Percentiles rank a stretch among this genome's conserved stretches.
Evolutionary conservation across 1,140 invertebrate species (phyloP).

Genomic region (Brachionus koreanus): DNA sequence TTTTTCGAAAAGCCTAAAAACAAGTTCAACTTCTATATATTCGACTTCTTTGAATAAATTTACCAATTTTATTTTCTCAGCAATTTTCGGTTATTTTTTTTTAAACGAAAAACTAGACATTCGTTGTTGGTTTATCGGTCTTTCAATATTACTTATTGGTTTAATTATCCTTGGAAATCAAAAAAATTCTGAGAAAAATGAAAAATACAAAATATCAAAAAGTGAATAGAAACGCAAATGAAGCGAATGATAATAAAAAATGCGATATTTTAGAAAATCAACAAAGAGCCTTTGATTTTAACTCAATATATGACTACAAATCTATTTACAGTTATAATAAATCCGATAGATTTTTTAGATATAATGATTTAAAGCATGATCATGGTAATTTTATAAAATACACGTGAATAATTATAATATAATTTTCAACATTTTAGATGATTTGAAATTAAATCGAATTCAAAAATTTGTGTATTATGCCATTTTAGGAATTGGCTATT

Average conservation of each 20-base stretch:
- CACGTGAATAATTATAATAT: background rate
- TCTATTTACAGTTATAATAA: conserved; percentile 27
- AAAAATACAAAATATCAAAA: background rate
- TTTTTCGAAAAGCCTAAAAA: conserved; percentile 14
- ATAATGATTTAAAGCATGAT: conserved; percentile 9
- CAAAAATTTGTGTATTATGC: conserved; percentile 13
- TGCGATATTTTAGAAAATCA: background rate
- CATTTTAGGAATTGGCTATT: background rate
- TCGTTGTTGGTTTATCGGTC: background rate
- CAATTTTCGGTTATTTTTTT: conserved; percentile 26
- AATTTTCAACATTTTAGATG: background rate
- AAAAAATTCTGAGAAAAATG: background rate
- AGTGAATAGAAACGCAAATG: conserved; percentile 25
- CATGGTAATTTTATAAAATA: background rate
- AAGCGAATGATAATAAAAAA: background rate
- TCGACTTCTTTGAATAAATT: conserved; percentile 38
- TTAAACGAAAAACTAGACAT: background rate
- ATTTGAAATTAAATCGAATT: background rate
- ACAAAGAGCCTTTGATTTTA: conserved; percentile 15
- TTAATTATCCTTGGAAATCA: background rate
- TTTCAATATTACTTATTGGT: background rate
- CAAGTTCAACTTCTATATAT: conserved; percentile 5
- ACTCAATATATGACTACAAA: conserved; percentile 31
- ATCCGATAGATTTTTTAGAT: background rate
- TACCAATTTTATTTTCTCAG: conserved; percentile 39